Evolutionary conservation across 2,113 vertebrate species (phyloP), one percentile per base, ranked within the genome.

Genomic region (Leptosomus discolor): DNA sequence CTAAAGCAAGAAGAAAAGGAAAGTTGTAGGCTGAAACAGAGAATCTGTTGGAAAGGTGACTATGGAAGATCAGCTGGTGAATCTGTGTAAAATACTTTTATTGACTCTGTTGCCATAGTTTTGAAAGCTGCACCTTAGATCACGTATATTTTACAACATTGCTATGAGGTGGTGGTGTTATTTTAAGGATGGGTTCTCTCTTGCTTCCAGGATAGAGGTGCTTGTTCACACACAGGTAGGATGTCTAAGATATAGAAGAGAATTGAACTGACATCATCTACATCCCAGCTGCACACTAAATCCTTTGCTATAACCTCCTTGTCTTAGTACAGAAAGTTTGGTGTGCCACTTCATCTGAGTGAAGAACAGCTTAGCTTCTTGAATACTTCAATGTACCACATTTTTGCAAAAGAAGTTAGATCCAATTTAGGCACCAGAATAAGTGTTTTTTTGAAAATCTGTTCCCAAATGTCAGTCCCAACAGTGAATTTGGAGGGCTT

Each of bases 391-490:
- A 3, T 15, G 50, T 65, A 26, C 46, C 26, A 12, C 21, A 11
- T 41, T 92, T 95, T 85, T 79, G 37, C 41, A 79, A 45, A 74
- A 69, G 13, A 83, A n/a, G 11, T 75, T 75, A 36, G 7, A 18
- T 87, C 45, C 23, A 74, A 20, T 84, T 79, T 87, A 57, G 67
- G 41, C 46, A 67, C 46, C 14, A 41, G 45, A 70, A 46, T 61
- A 79, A 84, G 63, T 65, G 1, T 5, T 65, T 89, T 86, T 82
- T 64, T 30, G 11, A 41, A 86, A 94, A 95, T 92, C 32, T 95
- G 76, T 88, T 93, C 69, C 76, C 73, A 94, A 95, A 95, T 84
- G 80, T 91, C 80, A 96, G 80, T 61, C 48, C 36, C 69, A 78
- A 65, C 54, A 85, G 77, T 73, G 74, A 94, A 94, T 95, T 91